Evolutionary conservation across 2,113 vertebrate genomes (phyloP).

Genomic region (Nycticebus coucang): DNA sequence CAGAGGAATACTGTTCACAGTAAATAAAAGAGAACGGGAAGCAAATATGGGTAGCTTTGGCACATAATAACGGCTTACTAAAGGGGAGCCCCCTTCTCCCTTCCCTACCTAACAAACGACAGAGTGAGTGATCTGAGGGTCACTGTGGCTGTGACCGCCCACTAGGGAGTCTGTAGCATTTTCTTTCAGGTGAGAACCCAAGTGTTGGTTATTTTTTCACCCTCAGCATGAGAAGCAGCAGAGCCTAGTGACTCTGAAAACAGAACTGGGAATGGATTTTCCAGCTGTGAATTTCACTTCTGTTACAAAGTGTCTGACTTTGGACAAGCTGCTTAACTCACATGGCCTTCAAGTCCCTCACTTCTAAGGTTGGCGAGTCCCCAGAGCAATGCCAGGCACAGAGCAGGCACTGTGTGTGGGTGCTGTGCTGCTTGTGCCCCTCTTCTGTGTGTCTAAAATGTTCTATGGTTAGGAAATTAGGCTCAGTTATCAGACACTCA

Average conservation of each 20-base stretch:
- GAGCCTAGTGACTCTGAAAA: neutral
- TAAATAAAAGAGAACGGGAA: neutral
- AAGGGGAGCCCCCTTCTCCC: neutral
- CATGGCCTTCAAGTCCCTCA: neutral
- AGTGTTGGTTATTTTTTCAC: neutral
- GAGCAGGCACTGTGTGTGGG: neutral
- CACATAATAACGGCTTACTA: neutral
- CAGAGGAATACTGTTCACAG: neutral
- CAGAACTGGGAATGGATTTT: neutral
- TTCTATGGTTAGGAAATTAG: constrained; percentile 35
- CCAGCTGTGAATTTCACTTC: neutral
- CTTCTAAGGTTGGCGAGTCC: neutral
- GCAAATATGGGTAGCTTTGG: neutral
- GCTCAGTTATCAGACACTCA: neutral
- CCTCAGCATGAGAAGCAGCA: neutral
- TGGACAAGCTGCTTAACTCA: neutral
- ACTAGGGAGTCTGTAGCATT: neutral
- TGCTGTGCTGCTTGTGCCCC: neutral
- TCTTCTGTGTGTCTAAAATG: neutral
- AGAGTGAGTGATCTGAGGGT: too few species aligned
- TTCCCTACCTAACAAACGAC: neutral
- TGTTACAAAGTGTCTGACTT: neutral
- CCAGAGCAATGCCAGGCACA: neutral
- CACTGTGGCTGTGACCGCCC: neutral
- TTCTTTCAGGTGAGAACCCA: neutral